Percentiles rank a stretch among this genome's conserved stretches.
phyloP scores from a whole-genome alignment of 2,888 invertebrate species.

The Sabellastarte sp. region DNA sequence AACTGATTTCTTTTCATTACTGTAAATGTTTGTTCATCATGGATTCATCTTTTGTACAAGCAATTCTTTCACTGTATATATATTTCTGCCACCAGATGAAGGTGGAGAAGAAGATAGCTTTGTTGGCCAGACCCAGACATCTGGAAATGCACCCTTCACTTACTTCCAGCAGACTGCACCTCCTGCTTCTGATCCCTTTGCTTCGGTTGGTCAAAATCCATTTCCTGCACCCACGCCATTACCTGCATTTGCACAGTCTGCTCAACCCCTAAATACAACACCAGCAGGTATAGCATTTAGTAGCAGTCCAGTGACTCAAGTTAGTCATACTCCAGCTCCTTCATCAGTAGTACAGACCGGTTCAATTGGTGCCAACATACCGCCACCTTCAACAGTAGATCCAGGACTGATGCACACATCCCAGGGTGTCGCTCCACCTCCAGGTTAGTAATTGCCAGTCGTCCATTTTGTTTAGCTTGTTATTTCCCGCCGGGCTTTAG shows the following conservation, averaged over 20 bases:
- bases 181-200: slow-evolving; percentile 6
- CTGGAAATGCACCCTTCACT: slow-evolving; percentile 7
- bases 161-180: slow-evolving; percentile 14
- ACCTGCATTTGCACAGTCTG: slow-evolving; percentile 24
- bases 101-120: slow-evolving; percentile 60
- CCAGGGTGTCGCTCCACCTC: neutral
- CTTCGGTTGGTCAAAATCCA: slow-evolving; percentile 4
- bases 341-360: neutral
- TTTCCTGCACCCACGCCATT: slow-evolving; percentile 12
- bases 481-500: too few species aligned
- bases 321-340: neutral
- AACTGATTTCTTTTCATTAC: too few species aligned
- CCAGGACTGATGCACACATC: neutral
- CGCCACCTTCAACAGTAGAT: neutral
- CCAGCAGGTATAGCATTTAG: too few species aligned
- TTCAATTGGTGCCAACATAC: neutral
- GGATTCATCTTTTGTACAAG: too few species aligned
- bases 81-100: too few species aligned
- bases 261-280: slow-evolving; percentile 22
- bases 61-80: too few species aligned
- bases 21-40: too few species aligned
- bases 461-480: neutral
- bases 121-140: slow-evolving; percentile 44
- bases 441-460: neutral
- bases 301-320: neutral